A percentile compares a stretch with the other conserved stretches of the same genome.
Conservation (phyloP, 2,888 invertebrate genomes). For the Xanthorhoe spadicearia region DNA sequence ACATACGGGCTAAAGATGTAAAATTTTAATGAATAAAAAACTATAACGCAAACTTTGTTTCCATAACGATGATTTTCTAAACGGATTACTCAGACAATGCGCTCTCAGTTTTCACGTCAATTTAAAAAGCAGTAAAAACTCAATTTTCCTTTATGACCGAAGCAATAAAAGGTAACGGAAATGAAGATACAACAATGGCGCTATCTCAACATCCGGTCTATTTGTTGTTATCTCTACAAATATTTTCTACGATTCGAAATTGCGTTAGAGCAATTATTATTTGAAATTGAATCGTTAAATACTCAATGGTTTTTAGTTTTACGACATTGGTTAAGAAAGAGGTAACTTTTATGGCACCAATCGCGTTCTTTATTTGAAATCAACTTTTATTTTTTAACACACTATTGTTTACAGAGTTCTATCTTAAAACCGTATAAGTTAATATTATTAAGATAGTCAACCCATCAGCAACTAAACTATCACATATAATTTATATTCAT, state of each 20-base stretch:
- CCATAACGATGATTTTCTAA: constrained; percentile 35
- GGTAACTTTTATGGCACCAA: constrained; percentile 28
- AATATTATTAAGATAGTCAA: neutral
- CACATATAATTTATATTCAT: neutral
- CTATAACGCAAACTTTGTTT: constrained; percentile 55
- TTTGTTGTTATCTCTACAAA: constrained; percentile 62
- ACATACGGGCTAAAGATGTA: constrained; percentile 74
- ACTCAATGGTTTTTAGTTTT: constrained; percentile 48
- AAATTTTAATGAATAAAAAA: constrained; percentile 63
- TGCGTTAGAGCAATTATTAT: constrained; percentile 65
- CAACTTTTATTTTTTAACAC: constrained; percentile 17
- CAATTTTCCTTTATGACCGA: constrained; percentile 60
- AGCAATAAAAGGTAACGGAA: constrained; percentile 64
- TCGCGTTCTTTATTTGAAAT: constrained; percentile 26
- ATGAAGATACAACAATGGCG: constrained; percentile 66
- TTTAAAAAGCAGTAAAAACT: constrained; percentile 55
- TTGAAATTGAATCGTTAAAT: constrained; percentile 69
- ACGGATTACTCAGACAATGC: constrained; percentile 33
- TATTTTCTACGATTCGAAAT: constrained; percentile 58
- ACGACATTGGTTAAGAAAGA: constrained; percentile 22
- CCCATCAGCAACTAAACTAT: neutral
- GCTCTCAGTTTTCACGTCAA: constrained; percentile 49
- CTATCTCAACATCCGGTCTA: constrained; percentile 64
- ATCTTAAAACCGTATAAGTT: neutral
- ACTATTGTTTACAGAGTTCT: neutral